Evolutionary conservation across 2,888 invertebrate genomes (phyloP).

Genomic region (Acleris cristana): DNA sequence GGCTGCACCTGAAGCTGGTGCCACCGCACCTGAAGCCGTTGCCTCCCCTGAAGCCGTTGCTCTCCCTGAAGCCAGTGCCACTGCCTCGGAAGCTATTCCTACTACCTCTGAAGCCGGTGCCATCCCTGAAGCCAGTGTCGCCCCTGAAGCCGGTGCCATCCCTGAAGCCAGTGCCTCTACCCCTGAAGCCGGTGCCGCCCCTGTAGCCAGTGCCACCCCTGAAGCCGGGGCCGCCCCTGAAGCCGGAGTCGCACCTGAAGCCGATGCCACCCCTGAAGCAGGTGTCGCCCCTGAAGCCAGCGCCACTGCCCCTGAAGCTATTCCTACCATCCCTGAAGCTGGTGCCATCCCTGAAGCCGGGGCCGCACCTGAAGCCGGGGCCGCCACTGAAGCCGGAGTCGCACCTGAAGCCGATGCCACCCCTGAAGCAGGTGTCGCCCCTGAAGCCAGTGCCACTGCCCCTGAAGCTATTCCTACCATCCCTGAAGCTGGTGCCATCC

Average conservation of each 20-base stretch:
- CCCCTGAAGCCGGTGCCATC: background rate
- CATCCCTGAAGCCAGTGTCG: background rate
- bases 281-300: background rate
- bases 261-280: background rate
- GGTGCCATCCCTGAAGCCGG: slow-evolving; percentile 43
- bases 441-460: slow-evolving; percentile 41
- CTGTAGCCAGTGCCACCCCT: slow-evolving; percentile 41
- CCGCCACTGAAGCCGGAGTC: background rate
- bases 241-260: background rate
- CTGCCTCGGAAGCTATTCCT: slow-evolving; percentile 15
- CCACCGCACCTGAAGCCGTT: too few species aligned
- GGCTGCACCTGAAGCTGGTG: background rate
- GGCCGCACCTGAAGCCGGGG: slow-evolving; percentile 6
- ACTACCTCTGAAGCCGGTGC: too few species aligned
- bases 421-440: background rate
- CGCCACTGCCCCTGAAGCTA: slow-evolving; percentile 36
- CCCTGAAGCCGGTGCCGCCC: too few species aligned
- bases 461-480: slow-evolving; percentile 50
- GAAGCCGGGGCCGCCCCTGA: too few species aligned
- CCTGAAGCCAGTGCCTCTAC: background rate
- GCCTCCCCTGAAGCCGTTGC: too few species aligned
- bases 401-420: too few species aligned
- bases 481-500: slow-evolving; percentile 32
- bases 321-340: slow-evolving; percentile 52
- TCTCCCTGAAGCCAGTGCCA: background rate